Evolutionary conservation across 2,888 invertebrate species (phyloP).

Genomic region (Meta bourneti): DNA sequence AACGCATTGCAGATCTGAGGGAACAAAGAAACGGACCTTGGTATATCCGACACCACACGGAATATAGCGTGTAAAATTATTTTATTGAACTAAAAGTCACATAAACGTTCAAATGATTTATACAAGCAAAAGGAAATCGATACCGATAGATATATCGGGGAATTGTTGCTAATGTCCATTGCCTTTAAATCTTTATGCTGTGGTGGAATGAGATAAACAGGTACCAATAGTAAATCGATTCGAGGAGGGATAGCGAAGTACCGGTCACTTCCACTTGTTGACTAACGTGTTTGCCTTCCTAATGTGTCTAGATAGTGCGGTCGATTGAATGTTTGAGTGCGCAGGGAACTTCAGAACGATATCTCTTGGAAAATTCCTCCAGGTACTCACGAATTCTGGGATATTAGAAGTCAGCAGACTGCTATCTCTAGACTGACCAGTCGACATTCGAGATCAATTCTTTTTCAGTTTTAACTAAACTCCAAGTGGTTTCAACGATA

Average conservation of each 20-base stretch:
- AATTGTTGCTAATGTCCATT: background rate
- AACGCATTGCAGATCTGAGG: background rate
- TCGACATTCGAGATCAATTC: too few relatives aligned
- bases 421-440: too few relatives aligned
- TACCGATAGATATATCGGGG: constrained; percentile 25
- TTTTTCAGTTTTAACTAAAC: too few relatives aligned
- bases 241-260: background rate
- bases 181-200: background rate
- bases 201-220: constrained; percentile 20
- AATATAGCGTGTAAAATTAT: constrained; percentile 17
- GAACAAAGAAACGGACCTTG: background rate
- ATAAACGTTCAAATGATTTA: background rate
- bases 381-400: too few relatives aligned
- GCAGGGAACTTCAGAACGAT: too few relatives aligned
- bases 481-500: too few relatives aligned
- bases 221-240: constrained; percentile 3
- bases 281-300: background rate
- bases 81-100: background rate
- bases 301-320: too few relatives aligned
- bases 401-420: too few relatives aligned
- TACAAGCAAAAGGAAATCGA: constrained; percentile 12
- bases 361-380: too few relatives aligned
- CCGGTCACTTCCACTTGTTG: constrained; percentile 22
- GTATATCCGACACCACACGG: constrained; percentile 2
- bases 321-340: too few relatives aligned